These are phyloP conservation scores for Spongilla lacustris DNA, from an alignment of 37 sponge, comb jelly and placozoan genomes.

Conservation along the genomic window DNA sequence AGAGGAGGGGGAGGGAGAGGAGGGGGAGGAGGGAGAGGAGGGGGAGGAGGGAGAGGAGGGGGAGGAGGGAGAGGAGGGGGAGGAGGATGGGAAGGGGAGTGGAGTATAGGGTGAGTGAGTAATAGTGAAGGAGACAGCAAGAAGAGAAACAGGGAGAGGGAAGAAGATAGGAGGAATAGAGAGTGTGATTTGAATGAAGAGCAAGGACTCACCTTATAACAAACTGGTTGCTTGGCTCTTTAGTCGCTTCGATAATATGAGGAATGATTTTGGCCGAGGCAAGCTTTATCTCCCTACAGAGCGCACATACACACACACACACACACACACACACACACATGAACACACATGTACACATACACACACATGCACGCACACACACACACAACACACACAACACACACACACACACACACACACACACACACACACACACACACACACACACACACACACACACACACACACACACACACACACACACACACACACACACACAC, in stretches of 20 bases:
- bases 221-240: slow-evolving; percentile 8
- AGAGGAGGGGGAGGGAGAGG: background rate
- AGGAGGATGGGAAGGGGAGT: background rate
- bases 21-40: background rate
- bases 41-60: background rate
- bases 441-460: background rate
- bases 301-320: background rate
- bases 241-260: slow-evolving; percentile 7
- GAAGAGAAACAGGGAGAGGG: too few relatives aligned
- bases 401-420: slow-evolving; percentile 26
- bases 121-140: background rate
- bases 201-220: background rate
- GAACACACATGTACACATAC: background rate
- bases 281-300: slow-evolving; percentile 44
- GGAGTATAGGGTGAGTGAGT: background rate
- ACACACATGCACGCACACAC: too few relatives aligned
- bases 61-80: background rate
- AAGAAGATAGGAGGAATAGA: background rate
- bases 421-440: slow-evolving; percentile 13
- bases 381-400: background rate
- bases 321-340: too few relatives aligned
- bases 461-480: background rate
- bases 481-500: background rate
- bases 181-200: too few relatives aligned
- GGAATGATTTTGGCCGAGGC: slow-evolving; percentile 52